Percentiles rank a stretch among this genome's conserved stretches.
phyloP scores from a whole-genome alignment of 2,888 invertebrate species.

The Aleiodes leptofemur region DNA sequence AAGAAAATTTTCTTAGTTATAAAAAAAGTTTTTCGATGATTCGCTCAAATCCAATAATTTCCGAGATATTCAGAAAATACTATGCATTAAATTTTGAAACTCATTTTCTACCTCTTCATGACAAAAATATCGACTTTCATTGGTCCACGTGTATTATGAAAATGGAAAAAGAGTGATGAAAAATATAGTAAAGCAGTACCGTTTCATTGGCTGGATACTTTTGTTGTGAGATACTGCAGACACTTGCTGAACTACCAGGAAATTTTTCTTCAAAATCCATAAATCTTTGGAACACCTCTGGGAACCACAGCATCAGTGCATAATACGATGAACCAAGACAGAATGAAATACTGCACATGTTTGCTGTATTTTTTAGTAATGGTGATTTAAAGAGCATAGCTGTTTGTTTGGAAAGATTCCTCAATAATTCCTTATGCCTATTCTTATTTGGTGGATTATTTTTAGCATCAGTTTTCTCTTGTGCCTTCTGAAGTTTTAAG shows the following conservation, averaged over 20 bases:
- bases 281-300: constrained; percentile 87
- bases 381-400: constrained; percentile 83
- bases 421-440: constrained; percentile 6
- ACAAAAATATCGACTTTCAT: no score
- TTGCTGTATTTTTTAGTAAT: constrained; percentile 83
- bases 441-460: constrained; percentile 1
- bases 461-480: not conserved
- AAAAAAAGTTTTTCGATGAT: no score
- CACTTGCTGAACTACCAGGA: constrained; percentile 82
- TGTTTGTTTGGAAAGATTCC: constrained; percentile 84
- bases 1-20: no score
- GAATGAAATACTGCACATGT: constrained; percentile 87
- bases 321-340: constrained; percentile 91
- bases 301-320: constrained; percentile 93
- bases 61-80: constrained; percentile 80
- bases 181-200: constrained; percentile 34
- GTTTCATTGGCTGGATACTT: constrained; percentile 1
- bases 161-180: no score
- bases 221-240: constrained; percentile 82
- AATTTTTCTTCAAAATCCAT: constrained; percentile 82
- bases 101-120: no score
- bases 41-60: no score
- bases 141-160: no score
- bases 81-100: not conserved
- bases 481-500: constrained; percentile 27